Evolutionary conservation across 2,888 invertebrate genomes (phyloP), one percentile per base, ranked within the genome.

Genomic region (Pelosia muscerda): DNA sequence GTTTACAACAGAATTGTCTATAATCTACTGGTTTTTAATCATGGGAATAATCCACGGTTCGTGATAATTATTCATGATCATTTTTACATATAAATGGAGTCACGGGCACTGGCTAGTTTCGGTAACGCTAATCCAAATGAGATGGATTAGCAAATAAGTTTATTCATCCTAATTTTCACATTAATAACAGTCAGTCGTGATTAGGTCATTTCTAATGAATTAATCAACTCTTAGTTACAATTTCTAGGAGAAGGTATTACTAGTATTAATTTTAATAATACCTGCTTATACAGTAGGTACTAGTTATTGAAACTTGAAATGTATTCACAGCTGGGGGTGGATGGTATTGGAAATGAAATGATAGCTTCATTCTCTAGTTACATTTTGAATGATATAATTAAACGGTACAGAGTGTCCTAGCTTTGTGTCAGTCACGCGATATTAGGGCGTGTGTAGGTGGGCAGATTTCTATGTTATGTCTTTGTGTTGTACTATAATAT

Each of bases 351-450:
- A 75, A 65, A 78, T 77, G 75, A 70, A 75, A 78, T 80, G 81
- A 80, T 80, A 77, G 73, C 78, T 77, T 75, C 73, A 78, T 80
- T 80, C 73, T 63, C 49, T 67, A 69, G 71, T 74, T 77, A 80
- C 74, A 68, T 80, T 77, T 74, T 72, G 78, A 78, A 77, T 77
- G 64, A 66, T 75, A 72, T 79, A 72, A 80, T 78, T 77, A 74
- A 80, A 77, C 74, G 63, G 58, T 56, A 65, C 71, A 23, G 49
- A 71, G 63, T 66, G 74, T 69, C 77, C 67, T 61, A 54, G 57
- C 2, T 61, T 65, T 79, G 38, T 73, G 71, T 70, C 64, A 65
- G 81, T 68, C 81, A 78, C 78, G 78, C 81, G 31, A 78, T 60
- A 42, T 53, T n/a, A 42, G 58, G 66, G 34, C 38, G 55, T 28